Percentiles rank a stretch among this genome's conserved stretches.
These are phyloP conservation scores for Andrena fulva DNA, from an alignment of 2,888 invertebrate genomes.

Conservation along the genomic window DNA sequence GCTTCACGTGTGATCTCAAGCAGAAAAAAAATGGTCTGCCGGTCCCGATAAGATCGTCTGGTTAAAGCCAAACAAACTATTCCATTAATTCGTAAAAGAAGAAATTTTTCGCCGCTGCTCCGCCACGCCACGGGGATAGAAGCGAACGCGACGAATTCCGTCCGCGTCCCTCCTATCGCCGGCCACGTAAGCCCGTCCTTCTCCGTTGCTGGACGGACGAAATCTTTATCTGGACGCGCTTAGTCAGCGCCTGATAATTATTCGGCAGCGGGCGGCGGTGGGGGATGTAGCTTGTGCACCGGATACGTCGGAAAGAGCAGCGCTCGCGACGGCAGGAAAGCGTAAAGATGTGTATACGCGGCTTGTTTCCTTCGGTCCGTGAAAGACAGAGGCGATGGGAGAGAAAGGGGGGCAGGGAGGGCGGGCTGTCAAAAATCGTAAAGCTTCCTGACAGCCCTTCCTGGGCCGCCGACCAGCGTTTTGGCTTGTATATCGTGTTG, in stretches of 20 bases:
- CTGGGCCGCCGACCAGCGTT: conserved; percentile 9
- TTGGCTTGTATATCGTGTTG: conserved; percentile 28
- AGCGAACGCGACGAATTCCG: conserved; percentile 1
- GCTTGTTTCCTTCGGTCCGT: conserved; percentile 40
- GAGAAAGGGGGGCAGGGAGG: background rate
- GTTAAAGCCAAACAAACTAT: conserved; percentile 74
- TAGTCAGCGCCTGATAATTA: conserved; percentile 67
- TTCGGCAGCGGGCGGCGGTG: conserved; percentile 41
- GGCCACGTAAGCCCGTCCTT: background rate
- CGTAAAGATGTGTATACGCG: conserved; percentile 45
- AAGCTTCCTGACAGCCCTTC: conserved; percentile 41
- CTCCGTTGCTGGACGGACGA: conserved; percentile 11
- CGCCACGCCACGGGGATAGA: background rate
- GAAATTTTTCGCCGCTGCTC: conserved; percentile 65
- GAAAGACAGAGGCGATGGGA: background rate
- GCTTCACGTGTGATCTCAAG: conserved; percentile 71
- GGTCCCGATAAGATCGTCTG: conserved; percentile 73
- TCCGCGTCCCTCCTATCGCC: background rate
- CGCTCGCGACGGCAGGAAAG: conserved; percentile 55
- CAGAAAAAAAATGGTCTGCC: conserved; percentile 74
- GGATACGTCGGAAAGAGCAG: conserved; percentile 66
- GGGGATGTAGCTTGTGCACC: conserved; percentile 49
- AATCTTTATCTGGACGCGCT: conserved; percentile 56
- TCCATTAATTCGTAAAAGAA: conserved; percentile 73
- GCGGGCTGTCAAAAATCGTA: conserved; percentile 32